phyloP scores from a whole-genome alignment of 2,797 vertebrate species.

The Yasuhikotakia modesta region DNA sequence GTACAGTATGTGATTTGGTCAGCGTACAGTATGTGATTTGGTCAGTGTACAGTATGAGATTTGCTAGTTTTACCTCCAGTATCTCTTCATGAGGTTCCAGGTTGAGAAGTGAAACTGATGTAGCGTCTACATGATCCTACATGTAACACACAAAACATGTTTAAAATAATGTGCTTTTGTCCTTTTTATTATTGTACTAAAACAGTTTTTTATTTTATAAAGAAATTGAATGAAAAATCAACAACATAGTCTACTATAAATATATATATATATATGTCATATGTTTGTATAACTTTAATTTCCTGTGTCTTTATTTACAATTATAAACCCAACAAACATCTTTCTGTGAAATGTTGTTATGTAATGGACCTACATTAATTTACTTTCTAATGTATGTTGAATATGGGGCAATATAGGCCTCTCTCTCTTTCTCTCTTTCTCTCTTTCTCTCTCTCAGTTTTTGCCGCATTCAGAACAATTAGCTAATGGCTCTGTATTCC shows the following conservation, averaged over 20 bases:
- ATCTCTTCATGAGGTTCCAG: conserved; percentile 72
- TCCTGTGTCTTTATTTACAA: not conserved
- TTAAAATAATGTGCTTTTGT: not conserved
- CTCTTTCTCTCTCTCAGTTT: conserved; percentile 23
- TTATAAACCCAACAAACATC: not conserved
- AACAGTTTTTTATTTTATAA: too few relatives aligned
- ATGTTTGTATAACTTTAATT: too few relatives aligned
- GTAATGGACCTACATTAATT: too few relatives aligned
- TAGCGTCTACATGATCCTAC: conserved; percentile 73
- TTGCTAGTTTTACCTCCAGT: conserved; percentile 65
- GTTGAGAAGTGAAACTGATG: conserved; percentile 75
- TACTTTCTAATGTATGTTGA: too few relatives aligned
- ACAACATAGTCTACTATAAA: too few relatives aligned
- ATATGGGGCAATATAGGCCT: not conserved
- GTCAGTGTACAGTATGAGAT: too few relatives aligned
- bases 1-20: too few relatives aligned
- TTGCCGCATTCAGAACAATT: conserved; percentile 54
- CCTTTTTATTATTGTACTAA: not conserved
- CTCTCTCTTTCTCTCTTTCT: not conserved
- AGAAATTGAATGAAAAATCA: too few relatives aligned
- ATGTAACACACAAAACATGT: conserved; percentile 21
- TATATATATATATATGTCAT: too few relatives aligned
- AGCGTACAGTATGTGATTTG: not conserved
- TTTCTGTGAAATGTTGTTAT: too few relatives aligned
- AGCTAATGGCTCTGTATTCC: conserved; percentile 50